Evolutionary conservation across 2,797 vertebrate species (phyloP).

Genomic region (Neomorphus geoffroyi): DNA sequence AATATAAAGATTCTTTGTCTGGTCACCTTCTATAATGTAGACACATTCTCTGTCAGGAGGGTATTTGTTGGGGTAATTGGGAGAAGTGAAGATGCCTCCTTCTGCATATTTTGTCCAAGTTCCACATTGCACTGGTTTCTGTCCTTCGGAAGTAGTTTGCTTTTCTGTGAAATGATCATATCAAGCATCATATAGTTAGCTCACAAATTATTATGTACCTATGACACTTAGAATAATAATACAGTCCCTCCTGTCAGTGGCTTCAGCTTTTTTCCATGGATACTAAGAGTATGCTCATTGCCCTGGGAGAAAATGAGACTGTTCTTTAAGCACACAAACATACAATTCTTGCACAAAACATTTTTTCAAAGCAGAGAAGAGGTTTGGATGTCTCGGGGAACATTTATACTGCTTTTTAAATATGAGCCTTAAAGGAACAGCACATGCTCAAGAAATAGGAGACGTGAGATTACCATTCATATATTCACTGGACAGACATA

Average conservation of each 20-base stretch:
- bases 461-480: background rate
- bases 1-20: background rate
- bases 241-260: background rate
- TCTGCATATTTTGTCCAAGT: slow-evolving; percentile 96
- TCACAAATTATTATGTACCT: background rate
- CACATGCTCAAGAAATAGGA: background rate
- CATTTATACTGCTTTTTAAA: background rate
- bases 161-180: slow-evolving; percentile 81
- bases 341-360: background rate
- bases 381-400: background rate
- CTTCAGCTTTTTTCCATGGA: background rate
- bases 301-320: background rate
- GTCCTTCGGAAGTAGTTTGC: slow-evolving; percentile 90
- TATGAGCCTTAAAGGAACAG: background rate
- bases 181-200: background rate
- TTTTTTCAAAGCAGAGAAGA: background rate
- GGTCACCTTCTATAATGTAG: slow-evolving; percentile 98
- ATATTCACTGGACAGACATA: background rate
- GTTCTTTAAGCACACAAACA: background rate
- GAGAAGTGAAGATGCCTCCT: slow-evolving; percentile 96
- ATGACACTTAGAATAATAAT: background rate
- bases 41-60: slow-evolving; percentile 96
- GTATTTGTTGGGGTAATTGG: slow-evolving; percentile 98
- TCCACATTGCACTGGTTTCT: slow-evolving; percentile 95
- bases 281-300: background rate